These are phyloP conservation scores for Cryptoblepharus egeriae DNA, from an alignment of 2,797 vertebrate genomes.

Conservation along the genomic window DNA sequence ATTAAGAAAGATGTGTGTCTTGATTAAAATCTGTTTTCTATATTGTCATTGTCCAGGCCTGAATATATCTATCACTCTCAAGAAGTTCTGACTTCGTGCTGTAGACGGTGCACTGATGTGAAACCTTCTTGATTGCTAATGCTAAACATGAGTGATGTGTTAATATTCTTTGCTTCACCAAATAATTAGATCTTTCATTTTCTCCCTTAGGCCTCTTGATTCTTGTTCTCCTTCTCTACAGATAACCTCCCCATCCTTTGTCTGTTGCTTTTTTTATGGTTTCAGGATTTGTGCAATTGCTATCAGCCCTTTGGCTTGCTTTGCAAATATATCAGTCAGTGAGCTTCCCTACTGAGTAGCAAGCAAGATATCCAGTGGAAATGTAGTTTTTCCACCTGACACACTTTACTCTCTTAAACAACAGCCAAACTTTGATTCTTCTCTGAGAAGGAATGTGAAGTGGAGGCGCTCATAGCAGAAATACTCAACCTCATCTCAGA, in stretches of 20 bases:
- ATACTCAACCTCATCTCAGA: neutral
- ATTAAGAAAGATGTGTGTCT: neutral
- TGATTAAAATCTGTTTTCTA: conserved; percentile 14
- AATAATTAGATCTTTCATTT: conserved; percentile 20
- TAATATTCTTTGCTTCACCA: conserved; percentile 33
- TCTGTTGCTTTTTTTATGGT: neutral
- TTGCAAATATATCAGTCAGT: neutral
- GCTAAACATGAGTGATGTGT: conserved; percentile 37
- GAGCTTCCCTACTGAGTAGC: neutral
- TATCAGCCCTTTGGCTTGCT: neutral
- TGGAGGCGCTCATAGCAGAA: neutral
- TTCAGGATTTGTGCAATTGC: neutral
- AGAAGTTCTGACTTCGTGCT: neutral
- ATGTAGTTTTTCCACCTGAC: too few species aligned
- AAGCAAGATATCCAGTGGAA: neutral
- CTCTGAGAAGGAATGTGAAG: neutral
- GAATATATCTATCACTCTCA: conserved; percentile 19
- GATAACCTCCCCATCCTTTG: neutral
- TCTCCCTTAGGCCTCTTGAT: neutral
- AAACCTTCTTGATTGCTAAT: conserved; percentile 16
- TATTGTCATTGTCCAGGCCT: neutral
- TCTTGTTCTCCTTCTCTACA: neutral
- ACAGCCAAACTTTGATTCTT: neutral
- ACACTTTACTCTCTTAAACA: too few species aligned
- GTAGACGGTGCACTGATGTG: conserved; percentile 1